Base-by-base conservation (phyloP, 2,888 invertebrate species). In the Tenthredo distinguenda region DNA sequence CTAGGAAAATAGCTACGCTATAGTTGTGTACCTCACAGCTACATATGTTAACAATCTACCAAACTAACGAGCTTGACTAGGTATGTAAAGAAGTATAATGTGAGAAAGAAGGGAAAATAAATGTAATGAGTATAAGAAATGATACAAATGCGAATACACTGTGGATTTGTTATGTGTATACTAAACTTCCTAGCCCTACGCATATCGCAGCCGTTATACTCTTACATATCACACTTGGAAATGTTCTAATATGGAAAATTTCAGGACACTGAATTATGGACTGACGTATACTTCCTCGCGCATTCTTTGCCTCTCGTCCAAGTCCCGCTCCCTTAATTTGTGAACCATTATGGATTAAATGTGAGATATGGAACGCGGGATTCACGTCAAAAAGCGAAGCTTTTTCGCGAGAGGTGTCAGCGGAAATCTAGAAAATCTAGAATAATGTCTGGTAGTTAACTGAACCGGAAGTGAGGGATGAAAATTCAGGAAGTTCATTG, bases 311-410 rank as follows among this genome's bases (percentile, higher is more conserved):
- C 55, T 79, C 87, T 88, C 87, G 89, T 90, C 90, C 89, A 89
- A 89, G 89, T 88, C 90, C 90, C 90, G 90, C 90, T 90, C 90
- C 90, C 90, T 89, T 58, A 84, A 90, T 88, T 89, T 88, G 34
- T 47, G 34, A 43, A 74, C 40, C 81, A 62, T 81, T 47, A 15
- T 47, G 10, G 40, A 40, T 50, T 5, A 34, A 34, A 50, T 77
- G 34, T 72, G 10, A 40, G 10, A 1, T 31, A 50, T 34, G 31
- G 34, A 77, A 68, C 68, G 26, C 21, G 10, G 26, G 9, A 62
- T 26, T 26, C 2, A 26, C 3, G 62, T 10, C 26, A 26, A 26
- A 62, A 62, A 55, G 7, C 7, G n/a, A 21, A 26, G 2, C 21
- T 26, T 21, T 21, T 62, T 62, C 12, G 3, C 26, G 10, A 21